Evolutionary conservation across 2,888 invertebrate genomes (phyloP), one percentile per base, ranked within the genome.

Genomic region (Leucozona laternaria): DNA sequence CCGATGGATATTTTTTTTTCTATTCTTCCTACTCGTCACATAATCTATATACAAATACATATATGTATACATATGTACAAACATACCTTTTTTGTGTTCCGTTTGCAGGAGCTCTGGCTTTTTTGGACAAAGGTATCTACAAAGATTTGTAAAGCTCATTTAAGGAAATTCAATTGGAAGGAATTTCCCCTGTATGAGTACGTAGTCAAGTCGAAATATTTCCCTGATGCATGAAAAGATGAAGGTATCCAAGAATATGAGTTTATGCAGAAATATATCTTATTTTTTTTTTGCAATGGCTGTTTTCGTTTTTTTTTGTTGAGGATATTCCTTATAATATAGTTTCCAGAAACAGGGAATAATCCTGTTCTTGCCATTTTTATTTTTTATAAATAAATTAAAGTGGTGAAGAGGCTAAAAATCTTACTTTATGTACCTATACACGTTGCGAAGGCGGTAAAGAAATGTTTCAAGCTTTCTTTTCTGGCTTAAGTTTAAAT

Each of bases 111-210:
- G 15, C 15, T 53, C 31, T 25, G 17, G 25, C 58, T 55, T 17
- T 57, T 50, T 64, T 40, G 70, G 43, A 83, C 83, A 81, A 81
- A 73, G 58, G 77, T 72, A 72, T 81, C 68, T 78, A 48, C 60
- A 80, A 73, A 70, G 76, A 85, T 81, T 85, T 90, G 89, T 90
- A 90, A 90, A 91, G 90, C 90, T 90, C 90, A 90, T 90, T 91
- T 90, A 90, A 89, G 88, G 78, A 89, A 89, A 90, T 88, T 89
- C 88, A 88, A 90, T 90, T 88, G 88, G 82, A 85, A 87, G 87
- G 81, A 85, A 81, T 85, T 85, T 53, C 81, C 81, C 80, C 66
- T 81, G 72, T 73, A 78, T 81, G 85, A 77, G 64, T 81, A 81
- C 60, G 85, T 85, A 85, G 68, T 53, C 28, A 34, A 77, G 76